phyloP scores from a whole-genome alignment of 2,113 vertebrate species.

The Dasypus novemcinctus region DNA sequence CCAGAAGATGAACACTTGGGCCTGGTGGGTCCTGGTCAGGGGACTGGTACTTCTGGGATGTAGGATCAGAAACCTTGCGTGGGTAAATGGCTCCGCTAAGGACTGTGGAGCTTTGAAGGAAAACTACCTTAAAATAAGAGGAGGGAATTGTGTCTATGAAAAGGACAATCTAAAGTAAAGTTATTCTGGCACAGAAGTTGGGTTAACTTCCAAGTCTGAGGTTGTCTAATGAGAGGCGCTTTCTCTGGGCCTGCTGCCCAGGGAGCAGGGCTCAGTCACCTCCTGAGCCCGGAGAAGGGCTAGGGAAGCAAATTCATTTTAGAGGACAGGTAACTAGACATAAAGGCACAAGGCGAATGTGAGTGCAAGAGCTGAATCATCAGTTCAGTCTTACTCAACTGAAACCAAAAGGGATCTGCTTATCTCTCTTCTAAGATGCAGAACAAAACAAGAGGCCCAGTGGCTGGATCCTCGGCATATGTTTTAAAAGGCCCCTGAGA shows the following conservation, averaged over 20 bases:
- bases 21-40: not conserved
- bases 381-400: fast-evolving
- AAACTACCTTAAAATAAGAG: not conserved
- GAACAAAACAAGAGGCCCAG: not conserved
- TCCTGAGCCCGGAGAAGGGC: not conserved
- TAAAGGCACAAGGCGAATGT: not conserved
- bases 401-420: not conserved
- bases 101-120: not conserved
- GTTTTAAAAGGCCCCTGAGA: not conserved
- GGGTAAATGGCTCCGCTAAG: not conserved
- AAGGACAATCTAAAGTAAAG: not conserved
- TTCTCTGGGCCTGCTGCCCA: not conserved
- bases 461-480: not conserved
- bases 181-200: not conserved
- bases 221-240: not conserved
- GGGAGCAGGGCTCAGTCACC: not conserved
- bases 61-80: not conserved
- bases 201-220: not conserved
- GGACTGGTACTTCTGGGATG: not conserved
- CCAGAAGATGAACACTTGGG: not conserved
- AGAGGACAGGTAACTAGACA: not conserved
- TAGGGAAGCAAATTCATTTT: not conserved
- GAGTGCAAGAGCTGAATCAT: not conserved
- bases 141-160: not conserved
- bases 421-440: not conserved